Conservation (phyloP, 2,888 invertebrate species). For the Leptura quadrifasciata region DNA sequence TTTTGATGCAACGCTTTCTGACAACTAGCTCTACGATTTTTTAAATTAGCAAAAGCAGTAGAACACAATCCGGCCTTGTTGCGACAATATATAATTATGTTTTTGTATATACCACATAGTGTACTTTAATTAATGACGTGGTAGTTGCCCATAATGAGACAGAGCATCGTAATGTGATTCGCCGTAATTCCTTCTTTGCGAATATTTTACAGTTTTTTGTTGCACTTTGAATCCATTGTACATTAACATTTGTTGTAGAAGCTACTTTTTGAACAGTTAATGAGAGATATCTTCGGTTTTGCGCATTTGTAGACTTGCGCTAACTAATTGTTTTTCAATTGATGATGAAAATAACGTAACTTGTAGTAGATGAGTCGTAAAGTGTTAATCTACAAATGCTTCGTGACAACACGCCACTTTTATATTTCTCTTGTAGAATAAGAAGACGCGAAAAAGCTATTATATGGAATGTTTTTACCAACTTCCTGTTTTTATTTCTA, state of each 20-base stretch:
- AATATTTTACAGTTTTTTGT: conserved; percentile 16
- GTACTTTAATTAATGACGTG: conserved; percentile 29
- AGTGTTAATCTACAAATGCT: too few species aligned
- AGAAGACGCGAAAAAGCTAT: too few species aligned
- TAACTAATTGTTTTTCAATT: not conserved
- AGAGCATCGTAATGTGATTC: conserved; percentile 23
- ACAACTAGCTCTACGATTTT: conserved; percentile 9
- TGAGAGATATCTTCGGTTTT: conserved; percentile 16
- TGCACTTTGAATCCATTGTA: not conserved
- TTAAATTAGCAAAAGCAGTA: not conserved
- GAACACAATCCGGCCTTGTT: conserved; percentile 10
- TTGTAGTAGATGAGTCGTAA: not conserved
- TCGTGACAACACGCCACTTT: too few species aligned
- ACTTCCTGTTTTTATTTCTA: too few species aligned
- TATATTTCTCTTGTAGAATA: too few species aligned
- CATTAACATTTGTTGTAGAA: conserved; percentile 3
- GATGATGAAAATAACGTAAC: not conserved
- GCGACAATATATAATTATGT: conserved; percentile 27
- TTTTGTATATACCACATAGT: conserved; percentile 21
- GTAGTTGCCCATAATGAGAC: conserved; percentile 30
- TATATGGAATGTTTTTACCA: too few species aligned
- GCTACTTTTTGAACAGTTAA: conserved; percentile 16
- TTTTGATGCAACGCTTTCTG: not conserved
- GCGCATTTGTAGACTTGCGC: not conserved
- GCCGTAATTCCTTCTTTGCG: conserved; percentile 28